These are phyloP conservation scores for Frankliniella intonsa DNA, from an alignment of 2,888 invertebrate genomes.

Conservation along the genomic window DNA sequence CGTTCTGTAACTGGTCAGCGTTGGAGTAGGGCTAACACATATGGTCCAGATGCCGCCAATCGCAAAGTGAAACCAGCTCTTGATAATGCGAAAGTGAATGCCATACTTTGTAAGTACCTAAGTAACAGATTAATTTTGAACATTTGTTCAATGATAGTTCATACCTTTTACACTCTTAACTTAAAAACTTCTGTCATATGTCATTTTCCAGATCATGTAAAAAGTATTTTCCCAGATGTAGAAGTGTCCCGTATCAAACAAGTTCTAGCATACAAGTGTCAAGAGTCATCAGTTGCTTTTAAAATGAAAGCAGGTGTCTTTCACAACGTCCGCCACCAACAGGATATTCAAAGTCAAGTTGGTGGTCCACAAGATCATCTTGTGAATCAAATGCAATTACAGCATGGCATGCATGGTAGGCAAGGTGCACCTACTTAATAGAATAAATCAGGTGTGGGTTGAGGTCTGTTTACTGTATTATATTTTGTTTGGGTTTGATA, in stretches of 20 bases:
- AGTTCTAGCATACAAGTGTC: constrained; percentile 71
- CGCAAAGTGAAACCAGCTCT: constrained; percentile 70
- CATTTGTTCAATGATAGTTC: not conserved
- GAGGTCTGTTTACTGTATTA: not conserved
- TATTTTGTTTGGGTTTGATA: not conserved
- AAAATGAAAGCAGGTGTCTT: constrained; percentile 57
- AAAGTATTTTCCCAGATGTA: constrained; percentile 66
- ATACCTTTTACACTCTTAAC: too few species aligned
- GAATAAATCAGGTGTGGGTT: not conserved
- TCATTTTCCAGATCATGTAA: constrained; percentile 59
- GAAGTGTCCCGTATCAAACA: constrained; percentile 72
- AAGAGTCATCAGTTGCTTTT: constrained; percentile 70
- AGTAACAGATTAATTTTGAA: not conserved
- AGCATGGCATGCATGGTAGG: not conserved
- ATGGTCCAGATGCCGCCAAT: constrained; percentile 51
- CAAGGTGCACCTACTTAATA: not conserved
- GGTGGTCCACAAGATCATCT: not conserved
- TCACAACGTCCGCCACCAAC: not conserved
- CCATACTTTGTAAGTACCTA: constrained; percentile 59
- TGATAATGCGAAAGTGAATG: constrained; percentile 67
- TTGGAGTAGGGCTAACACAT: constrained; percentile 64
- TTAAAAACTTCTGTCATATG: constrained; percentile 24
- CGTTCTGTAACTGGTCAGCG: constrained; percentile 72
- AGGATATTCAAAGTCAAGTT: not conserved
- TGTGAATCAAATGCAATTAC: not conserved